Percentiles rank a stretch among this genome's conserved stretches.
phyloP scores from a whole-genome alignment of 2,113 vertebrate species.

The Varanus salvator region DNA sequence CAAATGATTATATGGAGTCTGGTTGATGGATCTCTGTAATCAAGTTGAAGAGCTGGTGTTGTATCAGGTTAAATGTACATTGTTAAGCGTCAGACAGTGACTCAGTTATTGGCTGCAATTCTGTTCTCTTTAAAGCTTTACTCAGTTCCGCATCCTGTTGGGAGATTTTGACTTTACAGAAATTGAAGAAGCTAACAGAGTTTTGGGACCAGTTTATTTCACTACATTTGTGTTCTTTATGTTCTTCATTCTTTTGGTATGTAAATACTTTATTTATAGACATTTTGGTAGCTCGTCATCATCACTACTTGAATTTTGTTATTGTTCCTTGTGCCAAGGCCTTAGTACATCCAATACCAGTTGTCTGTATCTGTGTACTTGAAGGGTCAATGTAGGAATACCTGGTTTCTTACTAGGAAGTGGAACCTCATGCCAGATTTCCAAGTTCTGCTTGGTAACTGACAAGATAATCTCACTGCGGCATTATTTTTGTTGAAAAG shows the following conservation, averaged over 20 bases:
- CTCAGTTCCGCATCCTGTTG: conserved; percentile 96
- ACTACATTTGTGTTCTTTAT: conserved; percentile 98
- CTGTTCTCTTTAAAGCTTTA: conserved; percentile 86
- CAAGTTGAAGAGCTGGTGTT: not conserved
- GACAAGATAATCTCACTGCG: not conserved
- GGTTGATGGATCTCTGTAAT: not conserved
- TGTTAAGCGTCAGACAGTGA: not conserved
- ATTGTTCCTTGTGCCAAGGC: not conserved
- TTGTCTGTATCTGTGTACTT: not conserved
- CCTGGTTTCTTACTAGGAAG: not conserved
- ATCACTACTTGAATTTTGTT: not conserved
- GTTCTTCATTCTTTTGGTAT: conserved; percentile 98
- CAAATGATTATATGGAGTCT: not conserved
- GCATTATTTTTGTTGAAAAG: not conserved
- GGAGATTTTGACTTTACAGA: conserved; percentile 96
- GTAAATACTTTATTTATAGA: conserved; percentile 65
- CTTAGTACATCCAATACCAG: not conserved
- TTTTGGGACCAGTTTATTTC: conserved; percentile 96
- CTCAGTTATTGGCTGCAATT: conserved; percentile 40
- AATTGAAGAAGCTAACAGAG: conserved; percentile 91
- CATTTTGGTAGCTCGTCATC: not conserved
- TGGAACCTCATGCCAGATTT: not conserved
- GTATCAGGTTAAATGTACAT: not conserved
- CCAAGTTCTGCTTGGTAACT: not conserved
- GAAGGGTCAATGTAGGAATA: not conserved